Conservation (phyloP, 2,797 vertebrate species). For the Perodicticus potto region DNA sequence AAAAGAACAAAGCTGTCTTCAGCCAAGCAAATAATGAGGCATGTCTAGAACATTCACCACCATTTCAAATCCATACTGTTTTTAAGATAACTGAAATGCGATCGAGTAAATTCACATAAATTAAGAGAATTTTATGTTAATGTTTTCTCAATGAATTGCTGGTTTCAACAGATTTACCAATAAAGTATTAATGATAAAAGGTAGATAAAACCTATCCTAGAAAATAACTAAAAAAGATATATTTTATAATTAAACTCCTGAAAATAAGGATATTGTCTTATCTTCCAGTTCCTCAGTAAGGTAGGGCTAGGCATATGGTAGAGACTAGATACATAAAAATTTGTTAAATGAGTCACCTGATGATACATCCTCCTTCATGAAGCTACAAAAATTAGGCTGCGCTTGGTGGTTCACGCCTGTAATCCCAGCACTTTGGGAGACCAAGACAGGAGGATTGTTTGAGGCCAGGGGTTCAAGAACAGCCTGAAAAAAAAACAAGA, state of each 20-base stretch:
- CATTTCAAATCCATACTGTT: not conserved
- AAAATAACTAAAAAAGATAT: slow-evolving; percentile 18
- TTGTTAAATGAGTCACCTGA: not conserved
- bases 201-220: slow-evolving; percentile 14
- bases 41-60: not conserved
- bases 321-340: not conserved
- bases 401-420: not conserved
- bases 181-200: slow-evolving; percentile 12
- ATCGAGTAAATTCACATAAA: slow-evolving; percentile 36
- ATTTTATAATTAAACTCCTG: slow-evolving; percentile 12
- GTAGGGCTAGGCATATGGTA: not conserved
- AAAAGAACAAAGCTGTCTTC: not conserved
- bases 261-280: not conserved
- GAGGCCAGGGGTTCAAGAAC: too few relatives aligned
- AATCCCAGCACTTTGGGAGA: not conserved
- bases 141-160: slow-evolving; percentile 12
- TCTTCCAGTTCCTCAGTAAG: not conserved
- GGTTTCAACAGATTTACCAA: slow-evolving; percentile 40
- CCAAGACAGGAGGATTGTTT: too few relatives aligned
- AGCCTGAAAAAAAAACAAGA: too few relatives aligned
- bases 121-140: slow-evolving; percentile 12
- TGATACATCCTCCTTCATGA: not conserved
- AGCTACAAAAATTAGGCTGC: not conserved
- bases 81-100: not conserved
- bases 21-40: not conserved